A percentile compares a stretch with the other conserved stretches of the same genome.
Evolutionary conservation across 2,888 invertebrate genomes (phyloP).

Genomic region (Anticlea derivata): DNA sequence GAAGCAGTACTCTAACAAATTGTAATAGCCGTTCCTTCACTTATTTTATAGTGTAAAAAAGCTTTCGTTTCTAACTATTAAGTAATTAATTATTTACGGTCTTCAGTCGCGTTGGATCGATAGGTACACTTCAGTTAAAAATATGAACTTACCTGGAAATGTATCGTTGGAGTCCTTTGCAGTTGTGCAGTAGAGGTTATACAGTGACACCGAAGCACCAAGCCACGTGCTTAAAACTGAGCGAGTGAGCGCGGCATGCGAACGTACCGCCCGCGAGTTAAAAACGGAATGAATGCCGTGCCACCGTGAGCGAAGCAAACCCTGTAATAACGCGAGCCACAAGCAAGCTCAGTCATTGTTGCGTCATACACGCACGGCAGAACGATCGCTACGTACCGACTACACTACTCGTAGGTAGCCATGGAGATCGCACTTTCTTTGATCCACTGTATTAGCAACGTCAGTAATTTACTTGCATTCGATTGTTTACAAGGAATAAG

Average conservation of each 20-base stretch:
- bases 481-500: background rate
- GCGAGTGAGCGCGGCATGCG: conserved; percentile 45
- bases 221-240: conserved; percentile 71
- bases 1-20: too few relatives aligned
- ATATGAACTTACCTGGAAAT: conserved; percentile 24
- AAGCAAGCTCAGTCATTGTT: conserved; percentile 55
- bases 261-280: conserved; percentile 58
- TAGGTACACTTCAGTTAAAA: background rate
- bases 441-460: background rate
- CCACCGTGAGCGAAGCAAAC: conserved; percentile 25
- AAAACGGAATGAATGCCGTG: conserved; percentile 62
- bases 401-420: background rate
- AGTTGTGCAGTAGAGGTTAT: conserved; percentile 53
- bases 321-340: conserved; percentile 32
- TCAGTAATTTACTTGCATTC: background rate
- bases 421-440: conserved; percentile 20
- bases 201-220: conserved; percentile 54
- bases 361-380: conserved; percentile 48
- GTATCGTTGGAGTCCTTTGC: background rate
- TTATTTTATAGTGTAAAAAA: conserved; percentile 8
- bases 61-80: conserved; percentile 14
- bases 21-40: background rate
- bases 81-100: background rate
- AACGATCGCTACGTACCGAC: background rate
- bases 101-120: background rate